Evolutionary conservation across 2,888 invertebrate genomes (phyloP).

Genomic region (Marasmarcha lunaedactyla): DNA sequence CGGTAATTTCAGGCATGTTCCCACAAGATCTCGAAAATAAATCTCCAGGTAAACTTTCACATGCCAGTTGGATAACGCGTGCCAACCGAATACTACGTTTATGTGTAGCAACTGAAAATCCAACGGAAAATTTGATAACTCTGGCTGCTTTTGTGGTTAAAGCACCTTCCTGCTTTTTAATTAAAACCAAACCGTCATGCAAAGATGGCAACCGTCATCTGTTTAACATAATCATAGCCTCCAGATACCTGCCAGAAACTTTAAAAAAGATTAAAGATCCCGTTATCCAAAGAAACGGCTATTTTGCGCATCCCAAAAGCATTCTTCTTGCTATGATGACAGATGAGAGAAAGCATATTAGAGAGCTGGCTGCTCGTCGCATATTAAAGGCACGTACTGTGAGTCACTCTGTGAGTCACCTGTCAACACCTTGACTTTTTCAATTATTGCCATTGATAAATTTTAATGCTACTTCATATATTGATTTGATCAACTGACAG

Average conservation of each 20-base stretch:
- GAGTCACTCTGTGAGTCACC: neutral
- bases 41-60: conserved; percentile 15
- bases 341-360: conserved; percentile 16
- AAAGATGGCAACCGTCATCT: conserved; percentile 13
- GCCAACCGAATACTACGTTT: conserved; percentile 15
- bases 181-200: conserved; percentile 8
- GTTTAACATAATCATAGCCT: conserved; percentile 16
- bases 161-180: conserved; percentile 13
- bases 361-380: conserved; percentile 18
- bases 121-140: conserved; percentile 2
- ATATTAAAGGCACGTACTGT: conserved; percentile 16
- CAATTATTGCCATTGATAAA: conserved; percentile 14
- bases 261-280: conserved; percentile 10
- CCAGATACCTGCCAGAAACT: conserved; percentile 10
- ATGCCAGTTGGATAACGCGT: conserved; percentile 16
- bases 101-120: conserved; percentile 6
- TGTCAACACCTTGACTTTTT: conserved; percentile 11
- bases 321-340: conserved; percentile 17
- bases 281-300: conserved; percentile 15
- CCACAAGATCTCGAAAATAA: conserved; percentile 9
- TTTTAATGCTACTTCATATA: conserved; percentile 13
- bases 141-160: conserved; percentile 9
- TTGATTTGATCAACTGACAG: conserved; percentile 18
- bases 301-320: conserved; percentile 23
- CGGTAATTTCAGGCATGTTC: conserved; percentile 9